Conservation (phyloP, 2,888 invertebrate genomes). For the Coelogynopora nodosa region DNA sequence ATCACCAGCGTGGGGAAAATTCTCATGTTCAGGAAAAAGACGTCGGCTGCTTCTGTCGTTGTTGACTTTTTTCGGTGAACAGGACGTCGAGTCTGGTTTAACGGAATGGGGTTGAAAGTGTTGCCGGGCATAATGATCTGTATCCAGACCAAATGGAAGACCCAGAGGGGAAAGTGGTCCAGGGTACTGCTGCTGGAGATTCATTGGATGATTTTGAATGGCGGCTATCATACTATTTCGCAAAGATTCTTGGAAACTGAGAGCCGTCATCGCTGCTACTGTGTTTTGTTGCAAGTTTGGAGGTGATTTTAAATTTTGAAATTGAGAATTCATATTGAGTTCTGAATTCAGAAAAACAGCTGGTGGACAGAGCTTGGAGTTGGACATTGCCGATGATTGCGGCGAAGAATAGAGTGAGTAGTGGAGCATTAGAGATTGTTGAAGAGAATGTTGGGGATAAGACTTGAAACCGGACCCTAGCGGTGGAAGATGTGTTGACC, state of each 20-base stretch:
- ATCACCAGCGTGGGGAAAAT: neutral
- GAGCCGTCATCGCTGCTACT: neutral
- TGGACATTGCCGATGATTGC: neutral
- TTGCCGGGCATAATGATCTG: neutral
- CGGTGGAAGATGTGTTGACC: neutral
- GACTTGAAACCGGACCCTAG: neutral
- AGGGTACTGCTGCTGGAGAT: neutral
- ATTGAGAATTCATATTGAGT: neutral
- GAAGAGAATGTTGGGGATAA: neutral
- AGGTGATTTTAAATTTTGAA: neutral
- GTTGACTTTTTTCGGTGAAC: neutral
- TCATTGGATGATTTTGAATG: neutral
- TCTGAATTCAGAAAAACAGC: neutral
- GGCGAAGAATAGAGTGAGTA: conserved; percentile 2
- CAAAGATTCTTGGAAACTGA: neutral
- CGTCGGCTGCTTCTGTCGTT: neutral
- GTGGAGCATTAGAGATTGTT: neutral
- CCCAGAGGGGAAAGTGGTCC: neutral
- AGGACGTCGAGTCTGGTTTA: neutral
- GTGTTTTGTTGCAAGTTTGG: neutral
- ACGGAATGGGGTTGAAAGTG: neutral
- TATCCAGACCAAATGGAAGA: neutral
- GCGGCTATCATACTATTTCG: neutral
- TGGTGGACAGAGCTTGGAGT: neutral
- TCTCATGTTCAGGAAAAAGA: neutral